Evolutionary conservation across 2,113 vertebrate species (phyloP).

Genomic region (Trochalopteron elliotii): DNA sequence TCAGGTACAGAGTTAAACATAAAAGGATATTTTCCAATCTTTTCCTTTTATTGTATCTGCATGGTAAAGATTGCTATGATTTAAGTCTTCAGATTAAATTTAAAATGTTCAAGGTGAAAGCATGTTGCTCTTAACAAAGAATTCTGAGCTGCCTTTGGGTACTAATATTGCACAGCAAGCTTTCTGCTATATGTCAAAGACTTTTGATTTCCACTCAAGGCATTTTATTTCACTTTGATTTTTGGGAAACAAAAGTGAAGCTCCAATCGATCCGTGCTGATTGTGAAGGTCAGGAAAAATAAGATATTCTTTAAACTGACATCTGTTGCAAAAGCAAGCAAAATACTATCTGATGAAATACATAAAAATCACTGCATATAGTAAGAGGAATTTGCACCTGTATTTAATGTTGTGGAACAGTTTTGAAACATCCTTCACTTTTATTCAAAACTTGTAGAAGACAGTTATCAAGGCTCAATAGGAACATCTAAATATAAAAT

Average conservation of each 20-base stretch:
- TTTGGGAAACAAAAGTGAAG: slow-evolving; percentile 88
- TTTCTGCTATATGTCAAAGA: slow-evolving; percentile 82
- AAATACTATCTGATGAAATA: slow-evolving; percentile 62
- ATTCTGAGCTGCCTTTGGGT: slow-evolving; percentile 77
- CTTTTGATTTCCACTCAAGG: slow-evolving; percentile 97
- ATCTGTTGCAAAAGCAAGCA: slow-evolving; percentile 60
- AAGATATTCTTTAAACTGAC: slow-evolving; percentile 69
- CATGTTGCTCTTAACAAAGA: slow-evolving; percentile 76
- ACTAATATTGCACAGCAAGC: slow-evolving; percentile 79
- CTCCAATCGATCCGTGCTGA: slow-evolving; percentile 84
- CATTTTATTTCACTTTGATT: slow-evolving; percentile 95
- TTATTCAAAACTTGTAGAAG: background rate
- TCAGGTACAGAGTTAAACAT: slow-evolving; percentile 81
- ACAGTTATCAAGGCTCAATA: background rate
- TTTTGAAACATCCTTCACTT: background rate
- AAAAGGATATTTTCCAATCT: slow-evolving; percentile 51
- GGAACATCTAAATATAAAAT: slow-evolving; percentile 1
- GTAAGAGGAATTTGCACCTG: background rate
- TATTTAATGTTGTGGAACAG: background rate
- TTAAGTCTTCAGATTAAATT: slow-evolving; percentile 70
- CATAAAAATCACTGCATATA: slow-evolving; percentile 30
- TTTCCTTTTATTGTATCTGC: slow-evolving; percentile 60
- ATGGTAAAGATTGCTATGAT: slow-evolving; percentile 66
- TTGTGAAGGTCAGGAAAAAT: slow-evolving; percentile 88
- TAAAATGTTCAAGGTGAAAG: slow-evolving; percentile 72